Base-by-base conservation (phyloP, 2,888 invertebrate genomes). In the Encarsia formosa region DNA sequence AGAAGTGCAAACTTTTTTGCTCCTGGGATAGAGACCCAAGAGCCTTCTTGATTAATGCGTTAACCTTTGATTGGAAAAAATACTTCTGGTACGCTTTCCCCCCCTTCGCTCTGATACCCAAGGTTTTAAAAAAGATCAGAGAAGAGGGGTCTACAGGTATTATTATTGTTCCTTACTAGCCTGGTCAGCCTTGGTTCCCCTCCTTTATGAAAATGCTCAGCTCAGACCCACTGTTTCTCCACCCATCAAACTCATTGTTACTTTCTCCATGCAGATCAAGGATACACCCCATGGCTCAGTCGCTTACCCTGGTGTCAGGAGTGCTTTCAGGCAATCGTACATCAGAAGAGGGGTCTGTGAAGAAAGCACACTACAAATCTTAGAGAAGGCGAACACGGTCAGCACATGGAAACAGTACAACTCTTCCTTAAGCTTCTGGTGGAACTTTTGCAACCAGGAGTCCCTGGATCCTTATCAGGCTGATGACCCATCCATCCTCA, bases 151-250 rank as follows among this genome's bases (percentile, higher is more conserved):
- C 67, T 3, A 46, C 43, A 22, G 66, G 65, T 3, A 63, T 69
- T 24, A 39, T 69, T 11, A 63, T 68, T 3, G 64, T 65, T 8
- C 67, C 63, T 11, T 29, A 52, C 8, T 69, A 60, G 65, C 56
- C 58, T 31, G 49, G 56, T 2, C 65, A 67, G 46, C 61, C 64
- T 1, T 68, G 65, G 67, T 67, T 56, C 39, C 65, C 66, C 4
- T 19, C 59, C 18, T 61, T 56, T 11, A 39, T 15, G 35, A 31
- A 26, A 11, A 6, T 59, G 19, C 13, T 32, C 1, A 44, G 47
- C n/a, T 29, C 22, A 42, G 16, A 38, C 5, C 41, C 44, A 2
- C 16, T 56, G 18, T 6, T 31, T 3, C 49, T 63, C 32, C 15
- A 35, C 11, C 61, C 63, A n/a, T 34, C 47, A 9, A 19, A 16